Evolutionary conservation across 2,113 vertebrate genomes (phyloP).

Genomic region (Macrotis lagotis): DNA sequence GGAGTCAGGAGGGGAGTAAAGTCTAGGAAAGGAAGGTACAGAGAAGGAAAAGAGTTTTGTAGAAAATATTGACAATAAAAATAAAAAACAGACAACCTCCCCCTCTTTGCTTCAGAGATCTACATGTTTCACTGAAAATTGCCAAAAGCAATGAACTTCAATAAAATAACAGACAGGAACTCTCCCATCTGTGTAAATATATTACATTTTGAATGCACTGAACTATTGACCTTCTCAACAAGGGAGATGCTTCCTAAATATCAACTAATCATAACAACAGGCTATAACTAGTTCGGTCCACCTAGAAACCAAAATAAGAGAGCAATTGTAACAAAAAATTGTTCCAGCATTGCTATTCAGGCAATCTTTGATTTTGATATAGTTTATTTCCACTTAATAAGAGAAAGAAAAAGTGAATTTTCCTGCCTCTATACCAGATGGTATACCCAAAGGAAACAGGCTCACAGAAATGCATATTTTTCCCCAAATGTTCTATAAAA

Average conservation of each 20-base stretch:
- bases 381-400: slow-evolving; percentile 68
- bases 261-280: slow-evolving; percentile 78
- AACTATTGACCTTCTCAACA: slow-evolving; percentile 81
- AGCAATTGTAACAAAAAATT: slow-evolving; percentile 73
- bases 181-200: slow-evolving; percentile 74
- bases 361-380: slow-evolving; percentile 60
- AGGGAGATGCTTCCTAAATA: slow-evolving; percentile 71
- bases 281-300: slow-evolving; percentile 60
- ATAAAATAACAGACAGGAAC: slow-evolving; percentile 53
- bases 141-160: slow-evolving; percentile 71
- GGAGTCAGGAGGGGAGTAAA: not conserved
- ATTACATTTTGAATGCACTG: slow-evolving; percentile 78
- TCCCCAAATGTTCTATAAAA: slow-evolving; percentile 41
- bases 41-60: slow-evolving; percentile 23
- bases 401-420: slow-evolving; percentile 67
- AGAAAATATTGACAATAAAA: slow-evolving; percentile 36
- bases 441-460: slow-evolving; percentile 55
- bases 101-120: slow-evolving; percentile 43
- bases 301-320: slow-evolving; percentile 66
- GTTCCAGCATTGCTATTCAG: slow-evolving; percentile 68
- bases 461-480: slow-evolving; percentile 20
- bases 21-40: not conserved
- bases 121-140: slow-evolving; percentile 71
- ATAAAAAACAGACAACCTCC: not conserved
- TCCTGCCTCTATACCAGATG: slow-evolving; percentile 58